These are phyloP conservation scores for Atrichornis clamosus DNA, from an alignment of 2,113 vertebrate genomes.

Conservation along the genomic window DNA sequence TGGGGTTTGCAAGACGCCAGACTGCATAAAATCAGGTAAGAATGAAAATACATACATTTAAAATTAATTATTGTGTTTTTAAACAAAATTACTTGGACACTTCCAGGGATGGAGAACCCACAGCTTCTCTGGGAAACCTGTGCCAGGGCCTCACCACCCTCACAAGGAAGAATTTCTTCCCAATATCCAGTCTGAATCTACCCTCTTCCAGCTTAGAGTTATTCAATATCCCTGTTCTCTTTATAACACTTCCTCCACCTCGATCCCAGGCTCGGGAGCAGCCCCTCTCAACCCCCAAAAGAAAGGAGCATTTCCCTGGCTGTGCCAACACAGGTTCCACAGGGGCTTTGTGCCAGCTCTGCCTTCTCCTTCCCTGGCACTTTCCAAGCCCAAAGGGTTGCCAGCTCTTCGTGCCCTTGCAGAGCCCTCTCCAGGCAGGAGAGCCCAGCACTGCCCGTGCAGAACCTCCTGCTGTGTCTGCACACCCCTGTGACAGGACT, in stretches of 20 bases:
- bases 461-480: neutral
- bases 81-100: neutral
- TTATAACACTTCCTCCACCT: neutral
- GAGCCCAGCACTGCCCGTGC: neutral
- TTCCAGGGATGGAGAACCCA: neutral
- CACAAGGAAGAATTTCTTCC: neutral
- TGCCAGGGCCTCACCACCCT: neutral
- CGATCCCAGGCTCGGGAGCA: neutral
- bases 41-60: neutral
- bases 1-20: conserved; percentile 88
- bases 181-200: neutral
- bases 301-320: neutral
- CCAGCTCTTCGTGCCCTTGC: neutral
- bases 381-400: neutral
- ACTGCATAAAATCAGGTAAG: conserved; percentile 94
- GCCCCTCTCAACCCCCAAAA: neutral
- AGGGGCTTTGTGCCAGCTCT: neutral
- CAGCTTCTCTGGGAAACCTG: neutral
- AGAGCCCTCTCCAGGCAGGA: neutral
- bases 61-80: neutral
- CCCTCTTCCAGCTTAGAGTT: neutral
- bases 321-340: neutral
- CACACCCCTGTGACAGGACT: neutral
- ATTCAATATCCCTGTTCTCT: neutral
- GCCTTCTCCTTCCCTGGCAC: neutral